phyloP scores from a whole-genome alignment of 2,888 invertebrate species.

The Sturmia bella region DNA sequence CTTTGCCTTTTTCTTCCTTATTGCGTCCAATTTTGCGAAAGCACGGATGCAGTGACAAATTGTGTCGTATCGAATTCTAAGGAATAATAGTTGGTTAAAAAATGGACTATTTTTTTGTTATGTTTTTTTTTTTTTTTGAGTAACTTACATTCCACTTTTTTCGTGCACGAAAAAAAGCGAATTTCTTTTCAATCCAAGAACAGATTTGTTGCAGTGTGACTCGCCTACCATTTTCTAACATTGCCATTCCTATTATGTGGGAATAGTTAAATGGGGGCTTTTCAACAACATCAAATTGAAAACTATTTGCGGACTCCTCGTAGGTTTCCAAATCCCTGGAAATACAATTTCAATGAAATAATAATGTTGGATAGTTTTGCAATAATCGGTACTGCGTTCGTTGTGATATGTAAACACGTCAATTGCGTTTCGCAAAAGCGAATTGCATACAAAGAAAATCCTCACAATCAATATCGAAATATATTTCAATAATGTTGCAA shows the following conservation, averaged over 20 bases:
- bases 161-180: conserved; percentile 80
- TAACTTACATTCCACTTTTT: conserved; percentile 82
- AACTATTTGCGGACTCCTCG: conserved; percentile 75
- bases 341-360: not conserved
- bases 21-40: conserved; percentile 81
- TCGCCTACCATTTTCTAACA: conserved; percentile 79
- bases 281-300: conserved; percentile 76
- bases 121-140: not conserved
- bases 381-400: not conserved
- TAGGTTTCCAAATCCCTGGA: conserved; percentile 78
- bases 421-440: too few species aligned
- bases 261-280: conserved; percentile 82
- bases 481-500: too few species aligned
- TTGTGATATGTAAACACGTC: too few species aligned
- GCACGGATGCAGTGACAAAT: conserved; percentile 80
- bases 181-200: conserved; percentile 81
- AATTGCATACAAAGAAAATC: too few species aligned
- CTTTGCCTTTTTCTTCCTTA: conserved; percentile 81
- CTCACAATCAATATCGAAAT: too few species aligned
- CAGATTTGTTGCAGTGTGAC: conserved; percentile 81
- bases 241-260: conserved; percentile 82
- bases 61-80: conserved; percentile 81
- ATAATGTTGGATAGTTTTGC: not conserved
- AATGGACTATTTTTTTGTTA: too few species aligned
- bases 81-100: conserved; percentile 17